These are phyloP conservation scores for Cyprinodon diabolis DNA, from an alignment of 2,797 vertebrate species.

Conservation along the genomic window DNA sequence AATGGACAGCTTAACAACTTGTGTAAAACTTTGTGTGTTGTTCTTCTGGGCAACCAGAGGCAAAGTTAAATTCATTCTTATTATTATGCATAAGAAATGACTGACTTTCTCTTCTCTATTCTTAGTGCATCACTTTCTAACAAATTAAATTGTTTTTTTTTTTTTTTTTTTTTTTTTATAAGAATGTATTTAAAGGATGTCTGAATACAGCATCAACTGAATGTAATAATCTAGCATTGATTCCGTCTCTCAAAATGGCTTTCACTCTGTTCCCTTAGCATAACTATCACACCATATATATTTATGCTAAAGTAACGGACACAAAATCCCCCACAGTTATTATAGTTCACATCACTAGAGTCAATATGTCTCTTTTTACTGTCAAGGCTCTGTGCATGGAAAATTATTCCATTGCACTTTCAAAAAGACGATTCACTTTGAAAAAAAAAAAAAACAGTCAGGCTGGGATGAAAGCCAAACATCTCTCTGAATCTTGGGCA, in stretches of 20 bases:
- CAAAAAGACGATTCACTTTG: constrained; percentile 45
- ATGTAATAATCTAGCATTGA: constrained; percentile 16
- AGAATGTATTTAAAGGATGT: constrained; percentile 8
- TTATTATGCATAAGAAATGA: constrained; percentile 9
- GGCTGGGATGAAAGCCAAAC: constrained; percentile 42
- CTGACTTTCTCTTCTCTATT: background rate
- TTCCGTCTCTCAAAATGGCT: constrained; percentile 7
- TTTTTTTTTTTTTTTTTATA: constrained; percentile 9
- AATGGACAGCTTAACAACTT: constrained; percentile 21
- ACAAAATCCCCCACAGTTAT: constrained; percentile 4
- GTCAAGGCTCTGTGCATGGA: background rate
- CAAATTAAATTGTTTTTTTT: background rate
- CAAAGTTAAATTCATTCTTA: background rate
- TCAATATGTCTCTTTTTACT: background rate
- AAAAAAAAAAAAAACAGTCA: constrained; percentile 28
- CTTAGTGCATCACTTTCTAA: background rate
- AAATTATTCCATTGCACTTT: constrained; percentile 5
- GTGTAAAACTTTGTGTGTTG: background rate
- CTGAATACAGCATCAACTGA: constrained; percentile 20
- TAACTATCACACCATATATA: background rate
- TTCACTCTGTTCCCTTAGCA: constrained; percentile 4
- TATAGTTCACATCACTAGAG: background rate
- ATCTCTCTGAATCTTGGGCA: constrained; percentile 33
- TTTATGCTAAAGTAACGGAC: constrained; percentile 9
- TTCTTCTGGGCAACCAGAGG: constrained; percentile 7